Evolutionary conservation across 1,140 invertebrate genomes (phyloP), one percentile per base, ranked within the genome.

Genomic region (silkworm (Bombyx mori)): DNA sequence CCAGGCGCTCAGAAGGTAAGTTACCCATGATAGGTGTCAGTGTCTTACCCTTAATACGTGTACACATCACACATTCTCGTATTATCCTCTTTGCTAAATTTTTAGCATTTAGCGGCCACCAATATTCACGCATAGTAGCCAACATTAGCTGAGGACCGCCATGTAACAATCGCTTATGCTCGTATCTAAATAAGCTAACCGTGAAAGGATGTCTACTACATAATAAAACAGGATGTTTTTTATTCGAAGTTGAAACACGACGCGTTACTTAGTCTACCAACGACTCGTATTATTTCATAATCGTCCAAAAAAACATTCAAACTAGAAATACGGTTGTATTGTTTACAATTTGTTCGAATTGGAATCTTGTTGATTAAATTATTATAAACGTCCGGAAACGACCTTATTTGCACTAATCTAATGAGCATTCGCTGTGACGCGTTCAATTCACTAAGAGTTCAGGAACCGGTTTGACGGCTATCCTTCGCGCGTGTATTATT

Each of bases 21-120:
- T 18, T 18, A 18, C 12, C 12, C 12, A 18, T 85, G 8, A 73
- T 56, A 22, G 63, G 58, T 2, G 73, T 62, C 7, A 58, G 10
- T 8, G 60, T 18, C 48, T 62, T 58, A 43, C 75, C 68, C 44
- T 66, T 68, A 7, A 58, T 58, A 26, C 67, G 44, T 50, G 55
- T 68, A 60, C 82, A 87, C 26, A 18, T 66, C 7, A 87, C 58
- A 59, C 85, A 88, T 42, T 54, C 52, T 22, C 56, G 55, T 66
- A 44, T n/a, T 60, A 57, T 55, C 3, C 8, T 26, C 10, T 63
- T 60, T 5, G 63, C 50, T 69, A 56, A 48, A 44, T 60, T 56
- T 22, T 54, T 60, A 26, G 48, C 59, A 1, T 18, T 55, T 35
- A 61, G 35, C 26, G 59, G 44, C 59, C 59, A 61, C 44, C 57